Evolutionary conservation across 1,140 invertebrate genomes (phyloP).

Genomic region (Octopus sinensis): DNA sequence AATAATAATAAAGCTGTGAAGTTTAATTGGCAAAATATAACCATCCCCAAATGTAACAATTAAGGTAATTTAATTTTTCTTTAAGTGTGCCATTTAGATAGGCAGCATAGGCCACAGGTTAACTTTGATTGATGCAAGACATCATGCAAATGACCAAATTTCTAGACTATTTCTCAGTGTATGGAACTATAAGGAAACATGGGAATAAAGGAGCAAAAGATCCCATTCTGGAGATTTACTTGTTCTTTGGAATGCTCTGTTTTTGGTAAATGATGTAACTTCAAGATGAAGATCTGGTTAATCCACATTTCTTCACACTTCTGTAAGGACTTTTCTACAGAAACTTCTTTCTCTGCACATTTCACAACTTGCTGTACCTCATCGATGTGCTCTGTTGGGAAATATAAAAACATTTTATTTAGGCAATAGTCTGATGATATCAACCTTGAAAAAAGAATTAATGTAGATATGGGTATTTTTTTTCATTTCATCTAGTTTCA

Average conservation of each 20-base stretch:
- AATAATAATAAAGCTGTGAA: too few relatives aligned
- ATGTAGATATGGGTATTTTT: not conserved
- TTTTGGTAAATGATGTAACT: conserved; percentile 46
- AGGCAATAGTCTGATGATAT: not conserved
- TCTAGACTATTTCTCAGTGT: too few relatives aligned
- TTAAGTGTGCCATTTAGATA: too few relatives aligned
- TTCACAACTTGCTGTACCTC: conserved; percentile 55
- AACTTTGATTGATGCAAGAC: too few relatives aligned
- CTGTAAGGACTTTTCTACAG: conserved; percentile 55
- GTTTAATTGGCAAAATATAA: too few relatives aligned
- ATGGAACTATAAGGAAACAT: too few relatives aligned
- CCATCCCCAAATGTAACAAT: too few relatives aligned
- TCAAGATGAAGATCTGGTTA: conserved; percentile 54
- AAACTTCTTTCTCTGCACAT: conserved; percentile 54
- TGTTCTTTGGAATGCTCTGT: conserved; percentile 56
- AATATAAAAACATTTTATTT: conserved; percentile 10
- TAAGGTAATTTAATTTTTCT: too few relatives aligned
- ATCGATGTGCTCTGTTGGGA: conserved; percentile 52
- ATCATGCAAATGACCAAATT: too few relatives aligned
- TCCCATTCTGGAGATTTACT: conserved; percentile 25
- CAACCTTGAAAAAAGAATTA: not conserved
- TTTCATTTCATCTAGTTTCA: too few relatives aligned
- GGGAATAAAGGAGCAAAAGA: too few relatives aligned
- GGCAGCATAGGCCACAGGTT: too few relatives aligned
- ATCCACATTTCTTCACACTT: conserved; percentile 58